Base-by-base conservation (phyloP, 2,888 invertebrate genomes). In the Napeogenes inachia region DNA sequence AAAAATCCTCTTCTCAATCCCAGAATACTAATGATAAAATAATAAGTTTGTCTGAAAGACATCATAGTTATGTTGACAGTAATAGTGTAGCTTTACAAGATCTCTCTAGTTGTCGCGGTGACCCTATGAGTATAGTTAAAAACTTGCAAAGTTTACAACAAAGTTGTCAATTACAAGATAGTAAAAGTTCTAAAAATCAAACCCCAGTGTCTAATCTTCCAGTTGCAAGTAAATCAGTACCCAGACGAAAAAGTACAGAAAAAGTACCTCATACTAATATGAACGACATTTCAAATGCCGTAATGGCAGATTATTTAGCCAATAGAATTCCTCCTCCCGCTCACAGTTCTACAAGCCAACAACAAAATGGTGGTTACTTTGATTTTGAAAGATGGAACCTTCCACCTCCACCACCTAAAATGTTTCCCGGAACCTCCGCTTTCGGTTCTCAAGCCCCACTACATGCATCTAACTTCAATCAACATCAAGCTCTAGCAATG, bases 361-460 rank as follows among this genome's bases (percentile, higher is more conserved):
- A 91, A 73, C 92, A 92, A 72, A 93, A 93, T 76, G 93, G 93
- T 78, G 93, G 93, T 59, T 96, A 95, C 77, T 95, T 95, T 74
- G 96, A 96, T 80, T 95, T 95, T 74, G 96, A 94, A 74, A 91
- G 95, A 71, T 96, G 96, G 96, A 95, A 95, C 81, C 86, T 95
- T 60, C 94, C 94, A 47, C 92, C 93, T 8, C 92, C 94, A 21
- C 91, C 93, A 38, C 91, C 94, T 35, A 94, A 94, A 89, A 93
- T 94, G 83, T 94, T 94, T 77, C 88, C 93, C 47, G 91, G 92
- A 57, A 82, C 92, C 21, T 84, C 92, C n/a, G 89, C 92, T 59
- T 92, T 92, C 66, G 88, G 90, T 64, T 86, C 92, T n/a, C 92
- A 93, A 79, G 85, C 91, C 45, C 85, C 92, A 13, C 77, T 93